phyloP scores from a whole-genome alignment of 2,888 invertebrate species.

The Ramazzottius varieornatus region DNA sequence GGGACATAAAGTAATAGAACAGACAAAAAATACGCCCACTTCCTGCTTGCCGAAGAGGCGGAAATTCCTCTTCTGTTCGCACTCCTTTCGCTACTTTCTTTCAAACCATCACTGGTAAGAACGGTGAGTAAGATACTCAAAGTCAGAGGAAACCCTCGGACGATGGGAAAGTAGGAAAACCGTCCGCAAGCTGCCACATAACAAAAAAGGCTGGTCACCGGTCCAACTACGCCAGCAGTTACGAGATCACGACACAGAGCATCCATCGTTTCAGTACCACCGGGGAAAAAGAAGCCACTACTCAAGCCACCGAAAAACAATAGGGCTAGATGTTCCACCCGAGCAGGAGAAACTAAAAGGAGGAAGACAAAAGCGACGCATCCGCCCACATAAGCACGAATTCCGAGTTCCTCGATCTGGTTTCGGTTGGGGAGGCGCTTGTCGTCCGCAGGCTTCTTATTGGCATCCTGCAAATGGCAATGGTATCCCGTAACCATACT shows the following conservation, averaged over 20 bases:
- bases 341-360: constrained; percentile 53
- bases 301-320: constrained; percentile 83
- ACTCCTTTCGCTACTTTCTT: neutral
- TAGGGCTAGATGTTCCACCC: constrained; percentile 74
- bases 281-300: constrained; percentile 82
- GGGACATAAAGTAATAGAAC: constrained; percentile 66
- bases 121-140: constrained; percentile 79
- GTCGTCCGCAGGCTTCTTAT: too few species aligned
- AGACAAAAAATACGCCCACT: constrained; percentile 66
- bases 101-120: constrained; percentile 55
- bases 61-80: constrained; percentile 30
- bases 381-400: constrained; percentile 40
- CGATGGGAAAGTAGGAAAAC: constrained; percentile 64
- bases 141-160: constrained; percentile 74
- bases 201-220: constrained; percentile 70
- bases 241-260: constrained; percentile 76
- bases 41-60: constrained; percentile 71
- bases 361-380: constrained; percentile 53
- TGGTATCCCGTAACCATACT: too few species aligned
- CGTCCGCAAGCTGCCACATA: constrained; percentile 72
- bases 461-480: too few species aligned
- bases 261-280: constrained; percentile 79
- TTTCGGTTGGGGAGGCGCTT: too few species aligned
- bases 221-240: constrained; percentile 72
- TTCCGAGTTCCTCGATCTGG: too few species aligned